phyloP scores from a whole-genome alignment of 2,113 vertebrate genomes.

The Lathamus discolor region DNA sequence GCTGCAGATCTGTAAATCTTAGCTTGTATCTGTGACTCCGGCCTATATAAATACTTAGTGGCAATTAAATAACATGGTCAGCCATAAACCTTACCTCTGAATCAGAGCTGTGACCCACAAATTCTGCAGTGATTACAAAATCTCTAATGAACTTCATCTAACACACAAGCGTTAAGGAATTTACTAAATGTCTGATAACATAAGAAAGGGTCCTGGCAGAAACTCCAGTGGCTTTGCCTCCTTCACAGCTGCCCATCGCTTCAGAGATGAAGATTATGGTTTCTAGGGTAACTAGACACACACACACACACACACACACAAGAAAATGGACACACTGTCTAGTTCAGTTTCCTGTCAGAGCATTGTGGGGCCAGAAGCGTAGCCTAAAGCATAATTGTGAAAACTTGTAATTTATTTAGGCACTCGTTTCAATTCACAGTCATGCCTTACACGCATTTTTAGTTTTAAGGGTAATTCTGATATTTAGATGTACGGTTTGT shows the following conservation, averaged over 20 bases:
- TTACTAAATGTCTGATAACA: slow-evolving; percentile 52
- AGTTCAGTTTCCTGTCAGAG: slow-evolving; percentile 65
- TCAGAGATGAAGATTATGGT: slow-evolving; percentile 85
- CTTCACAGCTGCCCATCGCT: slow-evolving; percentile 56
- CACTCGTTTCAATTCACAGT: slow-evolving; percentile 46
- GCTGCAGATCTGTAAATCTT: neutral
- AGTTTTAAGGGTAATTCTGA: slow-evolving; percentile 32
- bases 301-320: slow-evolving; percentile 66
- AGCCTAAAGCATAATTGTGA: slow-evolving; percentile 72
- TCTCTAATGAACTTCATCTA: slow-evolving; percentile 1
- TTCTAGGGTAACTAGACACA: slow-evolving; percentile 83
- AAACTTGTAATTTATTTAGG: slow-evolving; percentile 56
- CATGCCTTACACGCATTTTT: neutral
- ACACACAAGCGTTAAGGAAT: slow-evolving; percentile 28
- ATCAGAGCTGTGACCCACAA: neutral
- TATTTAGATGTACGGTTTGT: slow-evolving; percentile 28
- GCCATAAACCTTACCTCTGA: neutral
- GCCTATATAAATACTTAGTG: neutral
- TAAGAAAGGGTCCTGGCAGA: slow-evolving; percentile 30
- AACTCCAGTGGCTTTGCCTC: slow-evolving; percentile 65
- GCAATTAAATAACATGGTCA: neutral
- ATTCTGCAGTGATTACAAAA: neutral
- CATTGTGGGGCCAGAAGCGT: slow-evolving; percentile 37
- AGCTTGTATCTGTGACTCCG: neutral
- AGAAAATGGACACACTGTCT: slow-evolving; percentile 68